Conservation (phyloP, 2,888 invertebrate genomes). For the Dermolepida albohirtum region DNA sequence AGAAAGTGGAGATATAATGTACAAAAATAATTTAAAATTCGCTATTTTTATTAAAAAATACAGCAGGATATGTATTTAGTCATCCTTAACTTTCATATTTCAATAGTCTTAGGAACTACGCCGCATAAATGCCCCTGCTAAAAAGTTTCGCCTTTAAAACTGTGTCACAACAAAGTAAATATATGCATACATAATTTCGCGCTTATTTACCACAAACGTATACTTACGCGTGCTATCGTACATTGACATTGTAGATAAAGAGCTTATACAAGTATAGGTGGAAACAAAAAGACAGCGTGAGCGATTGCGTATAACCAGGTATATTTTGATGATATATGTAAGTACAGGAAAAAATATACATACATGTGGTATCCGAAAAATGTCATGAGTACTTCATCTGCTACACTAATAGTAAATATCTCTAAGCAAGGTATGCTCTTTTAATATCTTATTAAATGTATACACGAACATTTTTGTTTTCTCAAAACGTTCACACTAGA, state of each 20-base stretch:
- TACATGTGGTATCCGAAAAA: no score
- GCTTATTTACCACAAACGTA: no score
- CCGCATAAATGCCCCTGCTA: neutral
- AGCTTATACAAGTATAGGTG: neutral
- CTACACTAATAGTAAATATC: no score
- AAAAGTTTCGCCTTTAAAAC: constrained; percentile 2
- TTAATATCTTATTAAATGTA: no score
- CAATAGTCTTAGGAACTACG: neutral
- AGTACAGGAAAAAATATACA: no score
- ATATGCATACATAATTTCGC: neutral
- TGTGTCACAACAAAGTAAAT: neutral
- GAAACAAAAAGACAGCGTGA: constrained; percentile 5
- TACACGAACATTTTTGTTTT: no score
- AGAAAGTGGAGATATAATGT: neutral
- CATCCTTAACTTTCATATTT: constrained; percentile 3
- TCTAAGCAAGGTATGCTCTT: no score
- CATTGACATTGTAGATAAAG: constrained; percentile 30
- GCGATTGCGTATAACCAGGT: constrained; percentile 7
- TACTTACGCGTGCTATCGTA: neutral
- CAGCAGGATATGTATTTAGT: constrained; percentile 9
- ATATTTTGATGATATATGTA: neutral
- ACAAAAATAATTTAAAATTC: neutral
- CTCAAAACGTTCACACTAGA: no score
- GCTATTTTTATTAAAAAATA: neutral
- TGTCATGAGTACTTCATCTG: no score